A percentile compares a stretch with the other conserved stretches of the same genome.
phyloP scores from a whole-genome alignment of 1,140 invertebrate species.

The Sarcophaga peregrina region DNA sequence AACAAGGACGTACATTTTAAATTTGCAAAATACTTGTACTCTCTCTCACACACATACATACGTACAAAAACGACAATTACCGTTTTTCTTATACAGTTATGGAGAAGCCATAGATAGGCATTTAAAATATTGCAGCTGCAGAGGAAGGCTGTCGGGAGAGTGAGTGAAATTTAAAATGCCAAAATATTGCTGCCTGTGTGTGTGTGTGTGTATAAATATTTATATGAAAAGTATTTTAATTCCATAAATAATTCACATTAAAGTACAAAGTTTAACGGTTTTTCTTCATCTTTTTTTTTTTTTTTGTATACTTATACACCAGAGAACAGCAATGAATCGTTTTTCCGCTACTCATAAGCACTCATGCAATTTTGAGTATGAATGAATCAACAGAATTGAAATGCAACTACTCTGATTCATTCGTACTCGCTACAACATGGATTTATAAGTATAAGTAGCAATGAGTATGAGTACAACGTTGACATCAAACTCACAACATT shows the following conservation, averaged over 20 bases:
- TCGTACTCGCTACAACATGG: too few relatives aligned
- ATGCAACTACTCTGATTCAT: too few relatives aligned
- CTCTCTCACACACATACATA: not conserved
- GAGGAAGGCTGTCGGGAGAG: not conserved
- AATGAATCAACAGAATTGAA: too few relatives aligned
- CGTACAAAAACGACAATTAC: not conserved
- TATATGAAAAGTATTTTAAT: constrained; percentile 13
- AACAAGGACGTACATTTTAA: not conserved
- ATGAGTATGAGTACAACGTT: too few relatives aligned
- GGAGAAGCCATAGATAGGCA: not conserved
- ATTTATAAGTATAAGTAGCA: too few relatives aligned
- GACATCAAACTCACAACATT: too few relatives aligned
- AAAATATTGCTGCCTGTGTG: not conserved
- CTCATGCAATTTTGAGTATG: too few relatives aligned
- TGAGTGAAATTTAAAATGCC: not conserved
- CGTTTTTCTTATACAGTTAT: not conserved
- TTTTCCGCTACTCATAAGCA: too few relatives aligned
- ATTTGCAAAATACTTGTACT: not conserved
- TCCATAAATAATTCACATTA: constrained; percentile 6
- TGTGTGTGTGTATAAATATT: not conserved
- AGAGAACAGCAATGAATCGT: too few relatives aligned
- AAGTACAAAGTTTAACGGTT: not conserved
- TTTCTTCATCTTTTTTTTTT: too few relatives aligned
- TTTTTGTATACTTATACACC: too few relatives aligned
- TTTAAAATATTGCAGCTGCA: not conserved